Base-by-base conservation (phyloP, 2,888 invertebrate genomes). In the Leptogaster cylindrica region DNA sequence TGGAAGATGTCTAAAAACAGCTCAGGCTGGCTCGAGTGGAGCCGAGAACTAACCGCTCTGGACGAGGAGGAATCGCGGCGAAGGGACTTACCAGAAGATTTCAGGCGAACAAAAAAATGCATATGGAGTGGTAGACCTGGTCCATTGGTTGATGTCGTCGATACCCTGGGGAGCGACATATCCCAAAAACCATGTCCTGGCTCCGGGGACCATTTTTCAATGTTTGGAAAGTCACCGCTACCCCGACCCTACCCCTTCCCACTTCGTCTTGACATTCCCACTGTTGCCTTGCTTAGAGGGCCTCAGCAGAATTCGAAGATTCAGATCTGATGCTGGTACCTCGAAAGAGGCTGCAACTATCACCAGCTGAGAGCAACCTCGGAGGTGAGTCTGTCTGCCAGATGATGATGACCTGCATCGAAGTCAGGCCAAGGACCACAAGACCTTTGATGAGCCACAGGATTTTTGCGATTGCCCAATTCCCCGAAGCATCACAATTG, bases 121-220 rank as follows among this genome's bases (percentile, higher is more conserved):
- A 7, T 18, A 16, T 7, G 31, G 31, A 31, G 31, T 27, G 6
- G 20, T 39, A n/a, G 52, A 33, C 55, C 36, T 28, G 36, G 61
- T 44, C 41, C 61, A 44, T 31, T 44, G 61, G 41, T 12, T 14
- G 41, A 41, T 8, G 31, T 31, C 28, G 46, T 20, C 66, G 67
- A 50, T 50, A 61, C 61, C 67, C 67, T 36, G 58, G 39, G 61
- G 67, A 67, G 67, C 14, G 48, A 39, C 46, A 61, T 66, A 67
- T 67, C 65, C 50, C n/a, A 39, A 67, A 67, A 67, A 67, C 50
- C 67, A 61, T 67, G 61, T 61, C 33, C 27, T 28, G 27, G 48
- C 50, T 58, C 48, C 50, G 61, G 61, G 27, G 27, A 67, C 61
- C 48, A 67, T 66, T 66, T 66, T 55, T 66, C 66, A 66, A 66